Evolutionary conservation across 1,140 invertebrate species (phyloP), one percentile per base, ranked within the genome.

Genomic region (Eueides isabella): DNA sequence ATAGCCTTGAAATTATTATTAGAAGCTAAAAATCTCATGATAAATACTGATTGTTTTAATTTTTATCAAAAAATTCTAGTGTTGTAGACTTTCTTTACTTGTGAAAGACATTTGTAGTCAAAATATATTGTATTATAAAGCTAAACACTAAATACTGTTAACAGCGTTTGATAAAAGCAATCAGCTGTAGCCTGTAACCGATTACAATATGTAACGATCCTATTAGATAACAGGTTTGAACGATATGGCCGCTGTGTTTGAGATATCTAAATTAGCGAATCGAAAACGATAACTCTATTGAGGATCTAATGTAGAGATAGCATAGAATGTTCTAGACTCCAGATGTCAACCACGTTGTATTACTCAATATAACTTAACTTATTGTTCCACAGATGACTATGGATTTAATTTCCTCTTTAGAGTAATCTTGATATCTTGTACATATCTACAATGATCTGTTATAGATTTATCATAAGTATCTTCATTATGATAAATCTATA

Each of bases 201-300:
- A 55, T 55, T 23, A 55, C 48, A 55, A 55, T 55, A 55, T 55
- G 48, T 55, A 55, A 55, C 48, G 48, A 55, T 55, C 9, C 7
- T 55, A 23, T 23, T 3, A 55, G 48, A 55, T 55, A 55, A 55
- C 48, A 1, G 48, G 19, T 55, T 55, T 55, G 48, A 55, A 55
- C 48, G 48, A 55, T 55, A 55, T 26, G n/a, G 41, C 16, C 35
- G 35, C n/a, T 19, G 48, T 55, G 48, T 55, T 55, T 4, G 48
- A 55, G 48, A 26, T 55, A 55, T 55, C 48, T 55, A 4, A 55
- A 55, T 55, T 55, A 55, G 48, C 48, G 48, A 55, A 55, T 23
- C 48, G 7, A 55, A 55, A 55, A 26, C 23, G 23, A 55, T 55
- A 55, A 55, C 23, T 2, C 23, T 12, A 26, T 26, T 26, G 48